Base-by-base conservation (phyloP, 1,140 invertebrate species). In the Calliopsis andreniformis region DNA sequence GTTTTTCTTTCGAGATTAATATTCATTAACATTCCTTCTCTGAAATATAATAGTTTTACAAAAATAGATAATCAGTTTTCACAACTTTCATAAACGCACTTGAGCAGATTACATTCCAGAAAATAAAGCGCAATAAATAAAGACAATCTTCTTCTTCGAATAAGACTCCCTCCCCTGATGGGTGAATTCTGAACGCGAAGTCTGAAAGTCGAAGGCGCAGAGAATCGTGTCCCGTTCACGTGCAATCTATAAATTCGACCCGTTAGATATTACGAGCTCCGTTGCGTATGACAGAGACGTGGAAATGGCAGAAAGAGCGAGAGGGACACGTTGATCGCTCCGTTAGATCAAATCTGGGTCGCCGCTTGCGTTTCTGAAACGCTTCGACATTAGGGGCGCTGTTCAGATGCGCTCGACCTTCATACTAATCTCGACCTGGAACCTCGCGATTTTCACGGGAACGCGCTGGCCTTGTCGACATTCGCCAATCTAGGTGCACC, bases 341-440 rank as follows among this genome's bases (percentile, higher is more conserved):
- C 85, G 85, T 86, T 86, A 86, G 73, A 85, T 85, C 64, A 72
- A 76, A 86, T 85, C 81, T 76, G 76, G 85, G 85, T 71, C 85
- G 81, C 78, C 78, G 47, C 76, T 56, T 53, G 49, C 61, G 42
- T 63, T 53, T 71, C 66, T 71, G 70, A 71, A 81, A 66, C 49
- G 35, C 47, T 67, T 76, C 61, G 39, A 77, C 61, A 55, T 77
- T 62, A 64, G 56, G 56, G 56, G 43, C 62, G 51, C 43, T 70
- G 53, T 18, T 72, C 23, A 35, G 63, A 28, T 82, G 58, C 75
- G 49, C 42, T 77, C 68, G 75, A 39, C 49, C 56, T 63, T 61
- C 73, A 70, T 76, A 69, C 53, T 61, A 69, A 70, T 78, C n/a
- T 75, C 30, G 58, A 53, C 59, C 45, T 66, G 42, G 51, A 42